Conservation (phyloP, 1,140 invertebrate species). For the Wiebesia pumilae region DNA sequence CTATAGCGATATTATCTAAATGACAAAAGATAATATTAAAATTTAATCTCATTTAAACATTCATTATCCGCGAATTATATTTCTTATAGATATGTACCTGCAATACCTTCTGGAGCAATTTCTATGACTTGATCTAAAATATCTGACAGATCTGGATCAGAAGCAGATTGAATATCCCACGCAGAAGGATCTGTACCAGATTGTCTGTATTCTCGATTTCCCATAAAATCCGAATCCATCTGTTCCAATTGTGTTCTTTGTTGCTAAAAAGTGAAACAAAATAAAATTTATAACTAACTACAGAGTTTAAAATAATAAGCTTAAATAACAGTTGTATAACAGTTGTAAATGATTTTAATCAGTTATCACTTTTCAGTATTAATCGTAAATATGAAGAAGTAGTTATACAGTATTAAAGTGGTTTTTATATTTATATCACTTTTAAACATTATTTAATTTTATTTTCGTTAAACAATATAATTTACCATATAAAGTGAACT, state of each 20-base stretch:
- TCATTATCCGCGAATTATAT: not conserved
- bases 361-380: too few relatives aligned
- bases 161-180: conserved; percentile 74
- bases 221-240: conserved; percentile 70
- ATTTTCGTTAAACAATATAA: not conserved
- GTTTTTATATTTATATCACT: not conserved
- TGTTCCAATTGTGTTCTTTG: conserved; percentile 71
- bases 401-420: too few relatives aligned
- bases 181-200: conserved; percentile 63
- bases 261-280: conserved; percentile 60
- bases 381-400: too few relatives aligned
- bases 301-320: not conserved
- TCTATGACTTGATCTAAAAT: conserved; percentile 90
- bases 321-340: not conserved
- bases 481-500: not conserved
- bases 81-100: conserved; percentile 42
- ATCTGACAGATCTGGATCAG: conserved; percentile 84
- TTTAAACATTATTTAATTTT: not conserved
- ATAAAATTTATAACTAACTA: not conserved
- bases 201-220: conserved; percentile 66
- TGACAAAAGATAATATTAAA: conserved; percentile 49
- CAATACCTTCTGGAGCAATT: conserved; percentile 79
- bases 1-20: conserved; percentile 62
- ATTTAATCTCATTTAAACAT: not conserved
- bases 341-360: too few relatives aligned